Percentiles rank a stretch among this genome's conserved stretches.
Conservation (phyloP, 2,888 invertebrate genomes). For the Ferdinandea cuprea region DNA sequence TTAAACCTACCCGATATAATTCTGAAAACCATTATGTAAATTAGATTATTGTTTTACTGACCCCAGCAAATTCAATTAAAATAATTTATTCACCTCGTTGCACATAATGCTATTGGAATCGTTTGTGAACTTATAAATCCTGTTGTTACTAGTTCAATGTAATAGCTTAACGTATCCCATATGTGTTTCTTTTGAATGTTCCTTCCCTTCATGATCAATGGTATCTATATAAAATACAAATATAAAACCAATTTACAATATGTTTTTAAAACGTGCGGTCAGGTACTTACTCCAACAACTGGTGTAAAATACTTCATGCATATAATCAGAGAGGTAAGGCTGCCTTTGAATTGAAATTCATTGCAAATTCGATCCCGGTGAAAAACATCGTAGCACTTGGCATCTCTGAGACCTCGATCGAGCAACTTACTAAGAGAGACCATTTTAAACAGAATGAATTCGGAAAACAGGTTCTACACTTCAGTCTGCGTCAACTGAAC, state of each 20-base stretch:
- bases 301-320: conserved; percentile 78
- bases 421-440: conserved; percentile 77
- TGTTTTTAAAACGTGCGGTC: background rate
- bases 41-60: background rate
- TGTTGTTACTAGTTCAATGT: conserved; percentile 70
- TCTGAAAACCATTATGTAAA: conserved; percentile 54
- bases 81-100: conserved; percentile 75
- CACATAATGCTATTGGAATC: conserved; percentile 74
- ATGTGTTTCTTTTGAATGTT: conserved; percentile 67
- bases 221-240: conserved; percentile 72
- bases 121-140: conserved; percentile 73
- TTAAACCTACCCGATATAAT: conserved; percentile 76
- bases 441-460: conserved; percentile 74
- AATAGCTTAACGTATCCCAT: conserved; percentile 74
- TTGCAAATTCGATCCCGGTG: conserved; percentile 77
- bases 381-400: conserved; percentile 76
- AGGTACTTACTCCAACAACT: conserved; percentile 75
- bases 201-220: conserved; percentile 74
- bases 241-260: background rate
- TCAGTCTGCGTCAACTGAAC: conserved; percentile 3
- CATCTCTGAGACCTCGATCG: conserved; percentile 66
- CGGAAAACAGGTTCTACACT: background rate
- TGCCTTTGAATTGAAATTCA: conserved; percentile 60
- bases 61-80: background rate
- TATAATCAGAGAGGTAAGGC: conserved; percentile 69